Base-by-base conservation (phyloP, 2,888 invertebrate species). In the Cryptocephalus moraei region DNA sequence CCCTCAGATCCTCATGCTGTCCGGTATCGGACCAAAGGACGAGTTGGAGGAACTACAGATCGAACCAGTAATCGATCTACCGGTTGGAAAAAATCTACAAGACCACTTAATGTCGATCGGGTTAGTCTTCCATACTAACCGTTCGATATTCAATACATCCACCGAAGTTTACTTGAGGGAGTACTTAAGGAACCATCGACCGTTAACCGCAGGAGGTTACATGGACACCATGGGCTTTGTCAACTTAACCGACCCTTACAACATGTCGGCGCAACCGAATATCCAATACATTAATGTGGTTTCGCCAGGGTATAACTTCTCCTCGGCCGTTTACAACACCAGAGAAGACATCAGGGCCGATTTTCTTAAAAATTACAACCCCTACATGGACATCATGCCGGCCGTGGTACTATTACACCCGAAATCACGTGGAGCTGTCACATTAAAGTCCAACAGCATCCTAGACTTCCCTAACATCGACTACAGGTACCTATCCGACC, bases 1-100 rank as follows among this genome's bases (percentile, higher is more conserved):
- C 3, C 51, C 51, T 0, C 91, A 92, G 62, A 69, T 93, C 45
- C 71, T 93, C 46, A 88, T 91, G 88, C 69, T 92, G 1, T 91
- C 91, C 0, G 92, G 44, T 3, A 44, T 44, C 11, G 44, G 44
- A 4, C 44, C 44, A 9, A 36, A 38, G 11, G 32, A 44, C 3
- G 44, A 36, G 22, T 12, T 44, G 9, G 8, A 14, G 0, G 32
- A 2, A 39, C 9, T 44, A 2, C 32, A 11, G 8, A 36, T 44
- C 36, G 39, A 44, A 4, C 14, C 32, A 10, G 1, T 38, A 10
- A 9, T 8, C 14, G 44, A 44, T 9, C 32, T 44, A 44, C 44
- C 44, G 9, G 44, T 44, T 6, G 44, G 44, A 11, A 2, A 38
- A n/a, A 2, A 36, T 10, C 12, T 44, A 14, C 22, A 38, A 31